Base-by-base conservation (phyloP, 2,797 vertebrate genomes). In the Enteromius trimaculatus region DNA sequence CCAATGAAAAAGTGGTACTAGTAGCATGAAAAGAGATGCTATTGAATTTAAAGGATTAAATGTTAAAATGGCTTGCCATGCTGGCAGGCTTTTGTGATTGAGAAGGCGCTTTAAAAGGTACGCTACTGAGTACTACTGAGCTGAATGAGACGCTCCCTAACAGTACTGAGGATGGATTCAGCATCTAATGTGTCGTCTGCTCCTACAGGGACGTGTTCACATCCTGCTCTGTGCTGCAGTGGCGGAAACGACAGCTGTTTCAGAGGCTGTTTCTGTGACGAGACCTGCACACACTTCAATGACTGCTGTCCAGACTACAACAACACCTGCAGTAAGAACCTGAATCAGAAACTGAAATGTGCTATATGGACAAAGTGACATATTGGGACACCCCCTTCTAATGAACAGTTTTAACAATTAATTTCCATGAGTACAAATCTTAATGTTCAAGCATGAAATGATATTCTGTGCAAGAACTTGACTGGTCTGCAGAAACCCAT, bases 261-360 rank as follows among this genome's bases (percentile, higher is more conserved):
- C 49, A 75, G 71, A 37, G 71, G 71, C 49, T 75, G 71, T 75
- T 75, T 75, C 53, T 75, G 71, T 53, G 71, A 75, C 2, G 71
- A 75, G 8, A 5, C 0, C 47, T 75, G 71, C 34, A 16, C 37
- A 37, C 2, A 37, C 2, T 0, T 14, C 19, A 75, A 55, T 0
- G 49, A 75, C 49, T 75, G 71, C 49, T 75, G 71, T 3, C 49
- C 71, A 10, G 71, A 75, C 71, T 0, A 6, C 71, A 75, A 75
- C 47, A 75, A 3, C 44, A 49, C 44, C 17, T 72, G 70, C 44
- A 6, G 69, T 72, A 31, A 72, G 69, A 0, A 66, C 4, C 11
- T n/a, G 19, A 68, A 6, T 39, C 65, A 68, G 10, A 39, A n/a
- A 34, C 65, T 68, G 2, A 39, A n/a, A 10, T 66, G 21, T 13